Evolutionary conservation across 2,888 invertebrate species (phyloP), one percentile per base, ranked within the genome.

Genomic region (Monopis laevigella): DNA sequence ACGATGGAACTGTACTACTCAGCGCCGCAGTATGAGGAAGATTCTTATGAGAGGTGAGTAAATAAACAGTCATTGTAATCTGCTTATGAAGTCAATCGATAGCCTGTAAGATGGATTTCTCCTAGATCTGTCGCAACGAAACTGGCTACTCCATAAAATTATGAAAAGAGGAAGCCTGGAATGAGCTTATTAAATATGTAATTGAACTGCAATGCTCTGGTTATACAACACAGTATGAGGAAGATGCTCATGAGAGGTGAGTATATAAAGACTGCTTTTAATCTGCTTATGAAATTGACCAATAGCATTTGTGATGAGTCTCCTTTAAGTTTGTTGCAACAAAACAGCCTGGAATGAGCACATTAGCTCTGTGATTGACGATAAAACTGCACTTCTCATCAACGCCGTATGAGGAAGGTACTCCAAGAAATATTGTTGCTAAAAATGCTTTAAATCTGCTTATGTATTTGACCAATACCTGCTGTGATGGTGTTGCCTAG

Each of bases 341-440:
- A 93, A 95, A 71, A 78, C 77, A 86, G 88, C 53, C 80, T 91
- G 46, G 93, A 95, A 84, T 95, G 95, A 65, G 91, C 92, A 51
- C 86, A 88, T 68, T 94, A 94, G 80, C 94, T 95, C 72, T 83
- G 89, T 44, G 87, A 65, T 95, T 94, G 95, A 95, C n/a, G n/a
- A 95, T 68, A 95, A 94, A 65, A 92, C 93, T 42, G 88, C 92
- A 1, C 85, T 88, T 47, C n/a, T n/a, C n/a, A n/a, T n/a, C 84
- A 89, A 52, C 84, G 88, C 51, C 92, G 92, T 50, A 86, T 93
- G 70, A 87, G 89, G 64, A 92, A 92, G 74, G 91, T 96, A 59
- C 83, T 96, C 45, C 90, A 65, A 88, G 89, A 84, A 95, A 95
- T 96, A 72, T 83, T 82, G 53, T 3, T 12, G n/a, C n/a, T n/a